Evolutionary conservation across 1,140 invertebrate species (phyloP), one percentile per base, ranked within the genome.

Genomic region (Sycobia sp.): DNA sequence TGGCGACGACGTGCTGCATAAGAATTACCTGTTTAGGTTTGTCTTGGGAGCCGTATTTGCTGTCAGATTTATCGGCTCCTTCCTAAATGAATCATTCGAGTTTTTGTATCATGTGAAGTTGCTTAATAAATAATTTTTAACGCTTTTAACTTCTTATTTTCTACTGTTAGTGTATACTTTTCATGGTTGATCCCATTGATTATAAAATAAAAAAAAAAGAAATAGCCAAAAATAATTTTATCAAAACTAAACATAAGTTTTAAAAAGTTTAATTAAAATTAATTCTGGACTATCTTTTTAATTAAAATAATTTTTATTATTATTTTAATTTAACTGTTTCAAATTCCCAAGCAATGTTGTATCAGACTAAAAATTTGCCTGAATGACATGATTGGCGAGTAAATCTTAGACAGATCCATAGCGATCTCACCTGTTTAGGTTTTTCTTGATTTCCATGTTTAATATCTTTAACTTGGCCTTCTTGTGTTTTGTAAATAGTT

Each of bases 391-490:
- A 59, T 18, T 22, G 38, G 25, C 14, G 8, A 38, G 8, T 22
- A 10, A 4, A 36, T 36, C n/a, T 29, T n/a, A 34, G 1, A 25
- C 9, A n/a, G n/a, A n/a, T n/a, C n/a, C n/a, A n/a, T n/a, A n/a
- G n/a, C n/a, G n/a, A n/a, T 47, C 59, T 44, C 4, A 61, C 88
- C 83, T 98, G 96, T 82, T 94, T 96, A 1, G 95, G 94, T 81
- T 96, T 97, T 67, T 97, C 95, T 79, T 94, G 92, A 49, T 83
- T 86, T 11, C 92, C 93, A 82, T 94, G 91, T 78, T 97, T 96
- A 50, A 94, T 85, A 72, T 97, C 95, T 78, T 95, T 96, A 0
- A 94, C 90, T 84, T 92, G 93, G 66, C 89, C 90, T 69, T 94
- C 91, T 81, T 94, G 90, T 66, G 89, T 94, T 81, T 93, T 94